Conservation (phyloP, 2,113 vertebrate species). For the Epinephelus moara region DNA sequence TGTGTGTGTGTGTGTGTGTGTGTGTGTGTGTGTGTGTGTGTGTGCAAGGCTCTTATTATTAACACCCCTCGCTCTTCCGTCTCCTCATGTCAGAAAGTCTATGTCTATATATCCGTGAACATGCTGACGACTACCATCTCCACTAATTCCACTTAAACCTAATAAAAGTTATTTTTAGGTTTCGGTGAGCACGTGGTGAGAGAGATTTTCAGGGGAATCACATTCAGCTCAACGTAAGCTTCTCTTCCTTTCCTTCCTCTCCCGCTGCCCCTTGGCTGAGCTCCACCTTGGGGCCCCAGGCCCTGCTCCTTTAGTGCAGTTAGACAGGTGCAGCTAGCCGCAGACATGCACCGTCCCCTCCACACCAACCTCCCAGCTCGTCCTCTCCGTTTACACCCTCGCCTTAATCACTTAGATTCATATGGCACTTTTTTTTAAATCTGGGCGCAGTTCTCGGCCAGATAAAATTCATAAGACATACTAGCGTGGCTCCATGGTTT, state of each 20-base stretch:
- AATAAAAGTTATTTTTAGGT: constrained; percentile 82
- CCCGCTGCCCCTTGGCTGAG: constrained; percentile 66
- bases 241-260: constrained; percentile 56
- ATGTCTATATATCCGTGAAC: constrained; percentile 42
- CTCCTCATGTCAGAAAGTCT: constrained; percentile 23
- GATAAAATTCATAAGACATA: constrained; percentile 58
- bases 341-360: constrained; percentile 52
- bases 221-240: constrained; percentile 58
- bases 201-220: constrained; percentile 75
- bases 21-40: not conserved
- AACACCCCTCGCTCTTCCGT: constrained; percentile 8
- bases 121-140: constrained; percentile 66
- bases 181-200: constrained; percentile 45
- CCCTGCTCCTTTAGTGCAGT: constrained; percentile 58
- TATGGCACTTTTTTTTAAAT: constrained; percentile 52
- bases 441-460: constrained; percentile 48
- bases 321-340: constrained; percentile 77
- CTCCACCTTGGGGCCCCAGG: constrained; percentile 68
- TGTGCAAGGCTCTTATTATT: not conserved
- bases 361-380: constrained; percentile 47
- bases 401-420: constrained; percentile 67
- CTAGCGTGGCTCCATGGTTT: constrained; percentile 51
- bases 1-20: not conserved
- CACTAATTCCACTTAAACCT: constrained; percentile 78
- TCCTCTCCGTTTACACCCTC: constrained; percentile 75